A percentile compares a stretch with the other conserved stretches of the same genome.
These are phyloP conservation scores for Allolobophora icterica DNA, from an alignment of 2,888 invertebrate genomes.

Conservation along the genomic window DNA sequence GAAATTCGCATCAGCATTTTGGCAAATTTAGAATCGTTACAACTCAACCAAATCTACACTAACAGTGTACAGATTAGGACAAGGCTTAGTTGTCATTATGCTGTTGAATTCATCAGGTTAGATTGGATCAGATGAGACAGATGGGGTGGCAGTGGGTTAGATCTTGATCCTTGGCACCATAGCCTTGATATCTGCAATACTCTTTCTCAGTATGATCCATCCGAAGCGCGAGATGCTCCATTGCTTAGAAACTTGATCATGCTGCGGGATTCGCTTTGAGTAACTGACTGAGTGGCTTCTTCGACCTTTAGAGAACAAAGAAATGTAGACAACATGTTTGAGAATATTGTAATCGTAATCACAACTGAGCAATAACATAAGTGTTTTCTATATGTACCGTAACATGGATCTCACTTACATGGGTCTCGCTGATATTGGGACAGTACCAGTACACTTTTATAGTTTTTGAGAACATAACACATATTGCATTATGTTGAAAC, in stretches of 20 bases:
- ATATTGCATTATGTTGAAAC: too few species aligned
- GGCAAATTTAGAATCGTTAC: not conserved
- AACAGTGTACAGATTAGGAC: not conserved
- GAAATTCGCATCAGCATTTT: not conserved
- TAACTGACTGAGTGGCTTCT: conserved; percentile 40
- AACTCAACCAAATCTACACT: not conserved
- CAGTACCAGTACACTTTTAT: too few species aligned
- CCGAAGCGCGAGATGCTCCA: conserved; percentile 26
- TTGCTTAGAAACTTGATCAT: conserved; percentile 36
- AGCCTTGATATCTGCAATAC: not conserved
- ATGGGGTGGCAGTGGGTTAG: not conserved
- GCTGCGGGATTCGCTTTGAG: conserved; percentile 34
- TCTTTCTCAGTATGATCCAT: not conserved
- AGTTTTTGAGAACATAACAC: too few species aligned
- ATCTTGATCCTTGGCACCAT: not conserved
- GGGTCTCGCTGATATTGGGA: not conserved
- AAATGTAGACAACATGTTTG: not conserved
- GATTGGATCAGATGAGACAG: not conserved
- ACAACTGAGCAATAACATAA: too few species aligned
- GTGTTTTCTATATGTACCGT: not conserved
- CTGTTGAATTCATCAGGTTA: not conserved
- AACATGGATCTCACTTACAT: not conserved
- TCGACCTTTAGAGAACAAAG: conserved; percentile 31
- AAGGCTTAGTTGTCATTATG: not conserved
- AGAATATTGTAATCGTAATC: not conserved